These are phyloP conservation scores for Muricea muricata DNA, from an alignment of 92 coral and sea anemone species.

Conservation along the genomic window DNA sequence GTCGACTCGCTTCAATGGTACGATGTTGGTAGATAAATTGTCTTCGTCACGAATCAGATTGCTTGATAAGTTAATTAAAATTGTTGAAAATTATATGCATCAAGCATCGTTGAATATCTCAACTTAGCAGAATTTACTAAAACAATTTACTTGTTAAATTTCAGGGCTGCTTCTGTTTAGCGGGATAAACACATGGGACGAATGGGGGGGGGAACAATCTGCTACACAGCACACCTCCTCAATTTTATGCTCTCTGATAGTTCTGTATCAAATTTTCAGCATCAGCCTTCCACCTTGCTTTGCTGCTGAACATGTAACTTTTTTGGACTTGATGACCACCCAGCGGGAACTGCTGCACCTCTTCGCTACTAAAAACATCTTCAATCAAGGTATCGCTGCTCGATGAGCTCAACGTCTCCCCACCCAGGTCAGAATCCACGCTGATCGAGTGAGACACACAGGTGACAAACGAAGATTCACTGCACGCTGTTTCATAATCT, in stretches of 20 bases:
- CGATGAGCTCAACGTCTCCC: conserved; percentile 6
- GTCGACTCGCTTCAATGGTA: too few species aligned
- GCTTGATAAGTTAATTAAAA: too few species aligned
- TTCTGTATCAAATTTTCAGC: neutral
- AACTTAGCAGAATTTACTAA: too few species aligned
- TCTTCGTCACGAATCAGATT: too few species aligned
- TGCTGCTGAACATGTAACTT: neutral
- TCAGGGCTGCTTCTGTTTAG: too few species aligned
- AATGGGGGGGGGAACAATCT: too few species aligned
- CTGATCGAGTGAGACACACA: neutral
- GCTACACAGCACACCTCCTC: neutral
- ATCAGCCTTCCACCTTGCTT: neutral
- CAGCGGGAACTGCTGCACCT: neutral
- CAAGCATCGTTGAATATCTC: too few species aligned
- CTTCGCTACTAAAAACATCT: neutral
- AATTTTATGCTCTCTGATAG: neutral
- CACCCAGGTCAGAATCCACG: neutral
- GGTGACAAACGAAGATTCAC: conserved; percentile 21
- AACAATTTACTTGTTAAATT: too few species aligned
- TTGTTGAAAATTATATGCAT: too few species aligned
- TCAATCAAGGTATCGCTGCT: conserved; percentile 29
- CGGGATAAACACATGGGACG: too few species aligned
- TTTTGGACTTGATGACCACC: neutral
- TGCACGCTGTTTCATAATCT: conserved; percentile 36
- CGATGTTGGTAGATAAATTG: too few species aligned